These are phyloP conservation scores for Gobio occitaniae DNA, from an alignment of 2,797 vertebrate genomes.

Conservation along the genomic window DNA sequence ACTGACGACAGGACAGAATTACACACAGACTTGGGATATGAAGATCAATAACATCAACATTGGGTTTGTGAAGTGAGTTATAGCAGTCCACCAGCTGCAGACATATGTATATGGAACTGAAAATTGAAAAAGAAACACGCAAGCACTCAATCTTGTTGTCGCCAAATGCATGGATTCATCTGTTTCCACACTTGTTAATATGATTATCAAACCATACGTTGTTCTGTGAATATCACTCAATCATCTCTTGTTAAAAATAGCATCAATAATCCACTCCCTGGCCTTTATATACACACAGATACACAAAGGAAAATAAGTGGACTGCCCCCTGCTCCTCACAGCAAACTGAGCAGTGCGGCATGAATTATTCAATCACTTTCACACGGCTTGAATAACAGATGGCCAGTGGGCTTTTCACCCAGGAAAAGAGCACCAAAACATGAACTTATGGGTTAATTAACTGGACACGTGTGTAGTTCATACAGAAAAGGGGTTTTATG, in stretches of 20 bases:
- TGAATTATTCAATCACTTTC: constrained; percentile 59
- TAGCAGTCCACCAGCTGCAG: background rate
- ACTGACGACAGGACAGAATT: background rate
- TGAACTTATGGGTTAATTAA: constrained; percentile 40
- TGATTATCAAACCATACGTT: background rate
- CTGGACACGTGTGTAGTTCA: constrained; percentile 24
- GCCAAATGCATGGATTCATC: background rate
- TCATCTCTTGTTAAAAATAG: background rate
- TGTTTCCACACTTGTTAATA: background rate
- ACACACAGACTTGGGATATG: background rate
- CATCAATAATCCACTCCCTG: background rate
- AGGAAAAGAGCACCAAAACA: constrained; percentile 33
- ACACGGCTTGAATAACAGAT: constrained; percentile 47
- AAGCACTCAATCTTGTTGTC: background rate
- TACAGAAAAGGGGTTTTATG: background rate
- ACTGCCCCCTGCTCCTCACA: constrained; percentile 24
- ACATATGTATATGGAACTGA: background rate
- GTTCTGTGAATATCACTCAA: background rate
- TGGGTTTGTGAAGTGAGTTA: background rate
- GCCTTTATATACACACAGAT: constrained; percentile 5
- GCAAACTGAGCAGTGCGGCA: constrained; percentile 42
- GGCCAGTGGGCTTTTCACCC: constrained; percentile 36
- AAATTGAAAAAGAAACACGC: background rate
- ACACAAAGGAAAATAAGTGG: constrained; percentile 11
- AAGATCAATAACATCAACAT: constrained; percentile 2